Evolutionary conservation across 2,888 invertebrate genomes (phyloP).

Genomic region (Diadromus collaris): DNA sequence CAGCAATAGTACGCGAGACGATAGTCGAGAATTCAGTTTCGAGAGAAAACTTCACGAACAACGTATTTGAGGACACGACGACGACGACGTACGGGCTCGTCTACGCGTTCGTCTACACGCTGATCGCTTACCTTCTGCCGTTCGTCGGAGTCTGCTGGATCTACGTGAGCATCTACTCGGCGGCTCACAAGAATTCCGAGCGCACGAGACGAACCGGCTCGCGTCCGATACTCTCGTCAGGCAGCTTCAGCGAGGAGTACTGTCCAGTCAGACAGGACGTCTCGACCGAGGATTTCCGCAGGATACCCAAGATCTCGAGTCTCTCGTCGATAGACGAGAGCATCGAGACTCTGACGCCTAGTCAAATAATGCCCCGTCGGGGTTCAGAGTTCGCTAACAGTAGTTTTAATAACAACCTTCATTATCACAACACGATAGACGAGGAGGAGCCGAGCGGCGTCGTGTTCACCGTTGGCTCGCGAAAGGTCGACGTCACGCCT

Average conservation of each 20-base stretch:
- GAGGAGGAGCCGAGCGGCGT: constrained; percentile 64
- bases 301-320: constrained; percentile 78
- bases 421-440: constrained; percentile 51
- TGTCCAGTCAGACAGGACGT: constrained; percentile 67
- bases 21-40: constrained; percentile 16
- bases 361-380: constrained; percentile 67
- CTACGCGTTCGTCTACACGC: constrained; percentile 80
- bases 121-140: constrained; percentile 81
- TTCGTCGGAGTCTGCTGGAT: constrained; percentile 86
- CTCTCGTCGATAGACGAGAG: constrained; percentile 78
- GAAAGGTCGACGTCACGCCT: constrained; percentile 65
- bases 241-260: constrained; percentile 76
- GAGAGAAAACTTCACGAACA: constrained; percentile 16
- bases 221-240: constrained; percentile 74
- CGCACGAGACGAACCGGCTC: constrained; percentile 81
- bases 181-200: constrained; percentile 88
- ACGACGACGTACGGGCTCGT: constrained; percentile 78
- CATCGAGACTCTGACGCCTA: constrained; percentile 73
- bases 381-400: constrained; percentile 61
- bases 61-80: too few species aligned
- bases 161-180: constrained; percentile 88
- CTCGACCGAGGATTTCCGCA: constrained; percentile 72
- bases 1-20: constrained; percentile 48
- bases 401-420: constrained; percentile 54
- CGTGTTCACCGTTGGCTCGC: constrained; percentile 77